Evolutionary conservation across 1,140 invertebrate genomes (phyloP).

Genomic region (Lysiphlebus fabarum): DNA sequence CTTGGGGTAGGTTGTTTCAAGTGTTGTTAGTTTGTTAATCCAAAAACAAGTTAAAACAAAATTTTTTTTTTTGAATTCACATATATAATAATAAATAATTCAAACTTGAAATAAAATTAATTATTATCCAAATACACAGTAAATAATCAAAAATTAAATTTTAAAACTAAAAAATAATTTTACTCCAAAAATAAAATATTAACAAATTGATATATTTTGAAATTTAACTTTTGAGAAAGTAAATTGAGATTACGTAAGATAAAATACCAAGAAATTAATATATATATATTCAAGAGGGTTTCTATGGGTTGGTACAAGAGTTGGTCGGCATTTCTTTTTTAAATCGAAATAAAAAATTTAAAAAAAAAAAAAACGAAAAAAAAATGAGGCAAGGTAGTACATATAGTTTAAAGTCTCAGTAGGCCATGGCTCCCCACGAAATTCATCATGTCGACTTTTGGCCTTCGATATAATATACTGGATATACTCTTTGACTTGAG

Average conservation of each 20-base stretch:
- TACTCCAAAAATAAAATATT: no score
- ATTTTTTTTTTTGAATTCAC: no score
- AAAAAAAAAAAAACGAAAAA: conserved; percentile 2
- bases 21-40: no score
- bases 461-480: conserved; percentile 27
- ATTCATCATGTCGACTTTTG: conserved; percentile 30
- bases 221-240: conserved; percentile 1
- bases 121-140: no score
- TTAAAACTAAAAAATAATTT: not conserved
- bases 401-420: conserved; percentile 30
- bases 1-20: no score
- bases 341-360: no score
- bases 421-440: conserved; percentile 37
- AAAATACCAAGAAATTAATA: conserved; percentile 18
- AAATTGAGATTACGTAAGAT: conserved; percentile 16
- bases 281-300: conserved; percentile 15
- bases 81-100: no score
- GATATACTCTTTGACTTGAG: not conserved
- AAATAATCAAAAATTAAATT: not conserved
- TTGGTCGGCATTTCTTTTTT: not conserved
- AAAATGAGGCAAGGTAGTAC: conserved; percentile 25
- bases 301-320: not conserved
- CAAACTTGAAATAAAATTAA: no score
- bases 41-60: no score
- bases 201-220: no score